Conservation (phyloP, 2,888 invertebrate genomes). For the Julus scanicus region DNA sequence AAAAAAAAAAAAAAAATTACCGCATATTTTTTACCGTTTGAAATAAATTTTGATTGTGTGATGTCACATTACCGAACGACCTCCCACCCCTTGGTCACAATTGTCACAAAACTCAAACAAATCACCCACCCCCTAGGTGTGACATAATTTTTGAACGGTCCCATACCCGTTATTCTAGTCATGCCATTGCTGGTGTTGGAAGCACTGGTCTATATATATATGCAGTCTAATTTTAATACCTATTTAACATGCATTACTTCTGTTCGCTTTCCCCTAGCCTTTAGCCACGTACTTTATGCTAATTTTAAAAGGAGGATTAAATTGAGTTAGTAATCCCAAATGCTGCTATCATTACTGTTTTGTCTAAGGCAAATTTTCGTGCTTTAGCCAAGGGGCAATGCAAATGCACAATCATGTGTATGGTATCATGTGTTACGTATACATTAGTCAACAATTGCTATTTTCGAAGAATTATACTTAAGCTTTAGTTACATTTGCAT, state of each 20-base stretch:
- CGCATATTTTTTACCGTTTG: no score
- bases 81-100: no score
- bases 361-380: background rate
- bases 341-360: background rate
- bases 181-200: background rate
- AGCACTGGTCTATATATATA: background rate
- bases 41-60: no score
- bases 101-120: no score
- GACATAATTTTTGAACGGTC: no score
- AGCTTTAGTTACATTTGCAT: background rate
- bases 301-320: conserved; percentile 37
- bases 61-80: no score
- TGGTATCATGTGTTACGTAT: no score
- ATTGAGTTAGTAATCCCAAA: background rate
- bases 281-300: background rate
- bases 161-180: no score
- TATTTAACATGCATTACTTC: conserved; percentile 2
- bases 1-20: no score
- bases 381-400: background rate
- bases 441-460: background rate
- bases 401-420: background rate
- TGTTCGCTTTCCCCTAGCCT: background rate
- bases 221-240: background rate
- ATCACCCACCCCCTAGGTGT: no score
- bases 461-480: background rate